These are phyloP conservation scores for Lasioglossum lativentre DNA, from an alignment of 2,888 invertebrate genomes.

Conservation along the genomic window DNA sequence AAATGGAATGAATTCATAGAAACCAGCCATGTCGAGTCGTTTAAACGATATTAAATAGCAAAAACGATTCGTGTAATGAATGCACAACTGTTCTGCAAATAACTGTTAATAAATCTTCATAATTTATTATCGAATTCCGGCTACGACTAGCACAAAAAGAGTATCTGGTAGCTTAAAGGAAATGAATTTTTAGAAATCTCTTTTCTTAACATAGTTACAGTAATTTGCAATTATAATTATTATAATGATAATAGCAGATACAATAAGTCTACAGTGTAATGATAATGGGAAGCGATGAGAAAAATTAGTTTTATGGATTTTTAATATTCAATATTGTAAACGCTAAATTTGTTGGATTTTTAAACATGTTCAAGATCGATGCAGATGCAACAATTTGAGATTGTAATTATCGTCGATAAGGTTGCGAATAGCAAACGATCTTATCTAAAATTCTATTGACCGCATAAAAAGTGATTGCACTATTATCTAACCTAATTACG, in stretches of 20 bases:
- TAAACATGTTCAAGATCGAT: background rate
- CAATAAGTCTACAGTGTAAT: no score
- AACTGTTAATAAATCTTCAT: background rate
- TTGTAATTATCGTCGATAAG: background rate
- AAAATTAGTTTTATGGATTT: background rate
- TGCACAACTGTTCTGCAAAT: background rate
- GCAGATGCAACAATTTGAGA: background rate
- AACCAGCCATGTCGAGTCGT: background rate
- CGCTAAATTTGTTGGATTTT: no score
- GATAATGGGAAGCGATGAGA: no score
- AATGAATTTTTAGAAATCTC: background rate
- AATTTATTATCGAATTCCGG: background rate
- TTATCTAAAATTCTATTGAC: background rate
- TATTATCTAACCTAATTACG: background rate
- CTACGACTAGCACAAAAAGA: background rate
- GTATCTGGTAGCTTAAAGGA: background rate
- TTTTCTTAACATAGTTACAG: background rate
- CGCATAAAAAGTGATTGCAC: background rate
- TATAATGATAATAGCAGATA: no score
- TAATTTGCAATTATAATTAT: background rate
- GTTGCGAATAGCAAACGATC: background rate
- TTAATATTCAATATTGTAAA: no score
- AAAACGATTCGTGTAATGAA: background rate
- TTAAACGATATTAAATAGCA: constrained; percentile 2
- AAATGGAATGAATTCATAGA: background rate